Evolutionary conservation across 2,797 vertebrate genomes (phyloP).

Genomic region (Tamandua tetradactyla): DNA sequence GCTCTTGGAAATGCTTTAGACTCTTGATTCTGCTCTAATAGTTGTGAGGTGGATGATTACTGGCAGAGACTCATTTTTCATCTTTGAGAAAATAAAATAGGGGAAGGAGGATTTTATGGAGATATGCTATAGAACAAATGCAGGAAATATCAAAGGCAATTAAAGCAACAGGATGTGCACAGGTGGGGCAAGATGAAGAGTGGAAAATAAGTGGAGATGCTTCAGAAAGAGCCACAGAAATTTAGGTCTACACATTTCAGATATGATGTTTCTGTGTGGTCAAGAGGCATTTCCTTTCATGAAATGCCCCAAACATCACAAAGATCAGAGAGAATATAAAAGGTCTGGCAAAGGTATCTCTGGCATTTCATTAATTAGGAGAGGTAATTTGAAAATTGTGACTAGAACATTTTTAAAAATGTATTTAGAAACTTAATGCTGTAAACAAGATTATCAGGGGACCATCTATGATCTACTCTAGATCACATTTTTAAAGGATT

Average conservation of each 20-base stretch:
- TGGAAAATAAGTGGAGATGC: background rate
- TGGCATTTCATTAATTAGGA: background rate
- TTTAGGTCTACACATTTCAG: background rate
- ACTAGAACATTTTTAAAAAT: background rate
- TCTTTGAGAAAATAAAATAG: conserved; percentile 55
- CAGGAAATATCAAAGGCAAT: conserved; percentile 58
- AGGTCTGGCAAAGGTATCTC: background rate
- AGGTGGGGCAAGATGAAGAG: background rate
- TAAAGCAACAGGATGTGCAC: background rate
- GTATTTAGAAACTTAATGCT: background rate
- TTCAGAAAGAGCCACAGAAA: background rate
- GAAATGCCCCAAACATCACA: background rate
- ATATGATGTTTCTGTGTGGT: background rate
- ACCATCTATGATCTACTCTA: background rate
- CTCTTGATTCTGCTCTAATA: conserved; percentile 45
- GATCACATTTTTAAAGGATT: background rate
- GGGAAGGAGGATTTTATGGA: conserved; percentile 37
- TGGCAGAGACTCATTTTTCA: conserved; percentile 65
- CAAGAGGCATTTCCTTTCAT: background rate
- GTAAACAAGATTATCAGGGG: background rate
- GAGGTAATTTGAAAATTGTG: background rate
- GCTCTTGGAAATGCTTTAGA: conserved; percentile 57
- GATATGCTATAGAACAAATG: conserved; percentile 31
- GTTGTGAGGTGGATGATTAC: conserved; percentile 53
- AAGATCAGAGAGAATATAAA: background rate